Evolutionary conservation across 2,113 vertebrate species (phyloP), one percentile per base, ranked within the genome.

Genomic region (Cardinalis cardinalis): DNA sequence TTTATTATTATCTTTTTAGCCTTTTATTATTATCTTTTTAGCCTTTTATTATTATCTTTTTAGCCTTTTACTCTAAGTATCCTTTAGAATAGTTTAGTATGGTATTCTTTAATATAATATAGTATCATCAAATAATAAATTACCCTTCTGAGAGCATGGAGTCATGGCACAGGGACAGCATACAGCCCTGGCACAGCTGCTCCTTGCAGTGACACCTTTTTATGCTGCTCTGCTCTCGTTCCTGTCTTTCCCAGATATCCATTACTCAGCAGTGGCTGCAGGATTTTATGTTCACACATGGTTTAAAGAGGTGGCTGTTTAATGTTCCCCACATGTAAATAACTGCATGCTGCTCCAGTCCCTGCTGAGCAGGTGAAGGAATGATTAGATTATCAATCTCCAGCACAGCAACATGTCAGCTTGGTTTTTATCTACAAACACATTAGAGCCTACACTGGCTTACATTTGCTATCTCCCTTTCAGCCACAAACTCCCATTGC

Each of bases 241-340:
- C 51, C 36, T 4, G 2, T 68, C 84, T 78, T 58, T 70, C 9
- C 1, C 9, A 1, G 55, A 76, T 55, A 60, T 17, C 52, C 75
- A 70, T 92, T 91, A 90, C 84, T 78, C 89, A 85, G 91, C 89
- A 88, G 71, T 13, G 18, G 34, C 16, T 89, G 87, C 34, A 82
- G 77, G 58, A 64, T 71, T 94, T 89, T 89, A 95, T 53, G 85
- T 70, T 95, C 90, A 55, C 91, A 81, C 69, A 64, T 76, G 87
- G 73, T 83, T 94, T 95, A 84, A 93, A 95, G 75, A 84, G 66
- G 70, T 72, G 88, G 55, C 82, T 95, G 95, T 90, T 94, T 92
- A 86, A 92, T 87, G 94, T 80, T 95, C 72, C 88, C 81, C 93
- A 31, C 43, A 95, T 94, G 95, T 91, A 96, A 94, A 95, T 95